These are phyloP conservation scores for Apodemus agrarius DNA, from an alignment of 2,797 vertebrate genomes.

Conservation along the genomic window DNA sequence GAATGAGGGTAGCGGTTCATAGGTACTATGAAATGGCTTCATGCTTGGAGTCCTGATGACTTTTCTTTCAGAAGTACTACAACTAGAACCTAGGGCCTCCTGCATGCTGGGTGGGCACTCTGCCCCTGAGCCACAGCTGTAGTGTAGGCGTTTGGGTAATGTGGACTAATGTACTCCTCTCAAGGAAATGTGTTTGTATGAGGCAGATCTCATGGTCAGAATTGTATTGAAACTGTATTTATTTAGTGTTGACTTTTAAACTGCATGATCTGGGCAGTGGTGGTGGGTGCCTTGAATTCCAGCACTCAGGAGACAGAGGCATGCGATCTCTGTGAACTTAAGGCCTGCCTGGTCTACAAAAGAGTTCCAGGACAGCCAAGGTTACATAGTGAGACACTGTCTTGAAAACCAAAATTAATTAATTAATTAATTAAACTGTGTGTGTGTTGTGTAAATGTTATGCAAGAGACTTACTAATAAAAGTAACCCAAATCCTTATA, in stretches of 20 bases:
- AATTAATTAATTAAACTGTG: not conserved
- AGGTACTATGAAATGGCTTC: not conserved
- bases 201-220: too few species aligned
- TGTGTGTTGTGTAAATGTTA: not conserved
- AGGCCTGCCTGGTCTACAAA: not conserved
- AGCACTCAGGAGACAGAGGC: not conserved
- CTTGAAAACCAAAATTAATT: not conserved
- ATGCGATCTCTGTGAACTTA: not conserved
- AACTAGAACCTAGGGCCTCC: too few species aligned
- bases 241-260: too few species aligned
- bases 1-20: too few species aligned
- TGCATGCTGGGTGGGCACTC: too few species aligned
- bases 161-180: too few species aligned
- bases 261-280: not conserved
- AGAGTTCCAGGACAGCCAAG: not conserved
- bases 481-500: too few species aligned
- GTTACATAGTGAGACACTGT: not conserved
- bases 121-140: too few species aligned
- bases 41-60: not conserved
- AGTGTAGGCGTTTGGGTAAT: too few species aligned
- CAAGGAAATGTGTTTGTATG: not conserved
- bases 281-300: not conserved
- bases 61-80: not conserved
- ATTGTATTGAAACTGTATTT: too few species aligned
- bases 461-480: not conserved